Conservation (phyloP, 2,113 vertebrate genomes). For the Craseonycteris thonglongyai region DNA sequence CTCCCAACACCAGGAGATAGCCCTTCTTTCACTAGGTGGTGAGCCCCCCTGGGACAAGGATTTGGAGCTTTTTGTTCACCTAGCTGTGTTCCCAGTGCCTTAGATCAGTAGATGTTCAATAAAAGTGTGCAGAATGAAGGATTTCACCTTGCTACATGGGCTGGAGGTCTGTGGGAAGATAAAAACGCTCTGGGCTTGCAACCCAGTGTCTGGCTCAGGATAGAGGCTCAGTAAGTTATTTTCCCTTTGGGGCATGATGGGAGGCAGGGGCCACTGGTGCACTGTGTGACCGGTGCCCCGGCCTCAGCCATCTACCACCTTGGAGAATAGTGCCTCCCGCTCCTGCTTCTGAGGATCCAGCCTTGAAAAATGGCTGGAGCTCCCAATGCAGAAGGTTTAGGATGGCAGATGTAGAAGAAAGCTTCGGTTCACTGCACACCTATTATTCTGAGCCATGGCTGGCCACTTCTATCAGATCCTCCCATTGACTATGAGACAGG, state of each 20-base stretch:
- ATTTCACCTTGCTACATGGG: not conserved
- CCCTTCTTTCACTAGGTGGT: not conserved
- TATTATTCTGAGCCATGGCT: not conserved
- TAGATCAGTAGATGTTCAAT: not conserved
- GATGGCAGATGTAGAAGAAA: not conserved
- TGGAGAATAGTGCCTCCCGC: not conserved
- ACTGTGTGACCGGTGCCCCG: not conserved
- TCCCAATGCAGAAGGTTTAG: not conserved
- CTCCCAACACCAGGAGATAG: not conserved
- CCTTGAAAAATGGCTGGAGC: too few species aligned
- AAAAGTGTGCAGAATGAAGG: not conserved
- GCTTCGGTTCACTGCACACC: not conserved
- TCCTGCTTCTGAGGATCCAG: not conserved
- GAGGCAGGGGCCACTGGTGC: not conserved
- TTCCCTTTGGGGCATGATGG: not conserved
- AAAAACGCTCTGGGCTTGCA: not conserved
- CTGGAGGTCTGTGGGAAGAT: not conserved
- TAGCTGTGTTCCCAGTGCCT: not conserved
- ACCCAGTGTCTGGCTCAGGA: not conserved
- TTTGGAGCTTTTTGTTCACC: not conserved
- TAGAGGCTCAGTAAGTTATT: not conserved
- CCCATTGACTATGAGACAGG: not conserved
- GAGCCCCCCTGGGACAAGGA: not conserved
- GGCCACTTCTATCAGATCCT: not conserved
- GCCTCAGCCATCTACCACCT: fast-evolving